phyloP scores from a whole-genome alignment of 2,797 vertebrate genomes.

The Lerista edwardsae region DNA sequence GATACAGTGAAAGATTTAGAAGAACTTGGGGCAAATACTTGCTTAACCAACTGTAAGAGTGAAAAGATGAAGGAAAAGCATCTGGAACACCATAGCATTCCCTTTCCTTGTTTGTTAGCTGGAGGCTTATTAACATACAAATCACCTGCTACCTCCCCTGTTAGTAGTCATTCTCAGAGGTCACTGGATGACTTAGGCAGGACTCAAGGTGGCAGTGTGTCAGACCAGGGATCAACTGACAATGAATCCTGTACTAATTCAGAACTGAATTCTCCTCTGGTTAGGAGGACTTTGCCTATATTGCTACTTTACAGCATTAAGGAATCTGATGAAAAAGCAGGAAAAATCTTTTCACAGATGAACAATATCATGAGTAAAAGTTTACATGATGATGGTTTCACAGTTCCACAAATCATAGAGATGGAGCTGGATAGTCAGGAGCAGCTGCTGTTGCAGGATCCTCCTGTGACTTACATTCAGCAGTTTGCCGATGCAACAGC shows the following conservation, averaged over 20 bases:
- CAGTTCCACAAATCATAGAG: constrained; percentile 98
- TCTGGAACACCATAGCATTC: constrained; percentile 97
- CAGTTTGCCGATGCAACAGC: constrained; percentile 96
- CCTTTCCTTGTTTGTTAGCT: constrained; percentile 95
- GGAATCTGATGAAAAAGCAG: constrained; percentile 96
- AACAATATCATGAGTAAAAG: constrained; percentile 98
- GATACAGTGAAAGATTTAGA: constrained; percentile 98
- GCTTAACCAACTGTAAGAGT: constrained; percentile 86
- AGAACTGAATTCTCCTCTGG: constrained; percentile 88
- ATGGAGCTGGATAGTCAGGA: constrained; percentile 98
- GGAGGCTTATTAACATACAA: constrained; percentile 96
- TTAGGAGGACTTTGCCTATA: constrained; percentile 93
- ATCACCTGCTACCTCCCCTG: constrained; percentile 86
- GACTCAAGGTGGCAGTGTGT: constrained; percentile 90
- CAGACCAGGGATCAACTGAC: constrained; percentile 93
- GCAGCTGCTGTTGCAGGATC: constrained; percentile 96
- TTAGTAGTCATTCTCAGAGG: constrained; percentile 85
- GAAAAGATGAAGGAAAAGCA: constrained; percentile 94
- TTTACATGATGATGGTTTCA: constrained; percentile 97
- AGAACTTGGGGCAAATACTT: constrained; percentile 94
- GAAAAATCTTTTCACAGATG: constrained; percentile 97
- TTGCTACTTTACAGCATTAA: constrained; percentile 97
- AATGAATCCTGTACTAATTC: constrained; percentile 91
- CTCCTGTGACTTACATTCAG: constrained; percentile 97
- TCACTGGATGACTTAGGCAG: constrained; percentile 89